These are phyloP conservation scores for Pristionchus arcanus DNA, from an alignment of 2,888 invertebrate species.

Conservation along the genomic window DNA sequence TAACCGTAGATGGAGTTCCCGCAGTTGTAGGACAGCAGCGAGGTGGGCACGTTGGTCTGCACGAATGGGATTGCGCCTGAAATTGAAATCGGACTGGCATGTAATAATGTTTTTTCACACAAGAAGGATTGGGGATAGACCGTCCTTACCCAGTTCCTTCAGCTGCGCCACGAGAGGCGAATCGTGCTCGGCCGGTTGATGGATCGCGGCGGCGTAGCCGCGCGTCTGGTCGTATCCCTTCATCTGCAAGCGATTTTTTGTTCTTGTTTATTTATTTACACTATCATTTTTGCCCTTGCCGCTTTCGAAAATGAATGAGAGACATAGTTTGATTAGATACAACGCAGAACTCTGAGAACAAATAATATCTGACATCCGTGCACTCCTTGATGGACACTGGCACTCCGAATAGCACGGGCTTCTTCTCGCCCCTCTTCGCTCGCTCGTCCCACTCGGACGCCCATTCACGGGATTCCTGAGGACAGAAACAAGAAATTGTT, in stretches of 20 bases:
- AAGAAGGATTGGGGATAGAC: too few species aligned
- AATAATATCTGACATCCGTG: slow-evolving; percentile 58
- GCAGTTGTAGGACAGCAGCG: slow-evolving; percentile 76
- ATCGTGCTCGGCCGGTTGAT: slow-evolving; percentile 65
- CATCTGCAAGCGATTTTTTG: slow-evolving; percentile 59
- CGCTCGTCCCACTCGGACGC: slow-evolving; percentile 68
- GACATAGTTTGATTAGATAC: too few species aligned
- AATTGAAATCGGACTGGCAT: neutral
- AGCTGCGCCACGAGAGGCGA: slow-evolving; percentile 67
- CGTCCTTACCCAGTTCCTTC: slow-evolving; percentile 64
- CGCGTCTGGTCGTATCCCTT: slow-evolving; percentile 73
- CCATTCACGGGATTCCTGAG: slow-evolving; percentile 70
- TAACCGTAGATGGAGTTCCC: slow-evolving; percentile 80
- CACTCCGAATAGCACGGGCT: slow-evolving; percentile 74
- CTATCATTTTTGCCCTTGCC: too few species aligned
- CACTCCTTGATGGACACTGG: slow-evolving; percentile 77
- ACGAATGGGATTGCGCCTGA: slow-evolving; percentile 81
- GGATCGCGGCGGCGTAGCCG: slow-evolving; percentile 78
- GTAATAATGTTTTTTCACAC: too few species aligned
- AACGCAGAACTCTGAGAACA: too few species aligned
- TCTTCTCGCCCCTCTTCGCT: slow-evolving; percentile 58
- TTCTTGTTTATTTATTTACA: too few species aligned
- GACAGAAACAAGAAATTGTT: too few species aligned
- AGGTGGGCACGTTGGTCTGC: slow-evolving; percentile 81
- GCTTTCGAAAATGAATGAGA: too few species aligned